Base-by-base conservation (phyloP, 2,888 invertebrate genomes). In the Matsumyia berberina region DNA sequence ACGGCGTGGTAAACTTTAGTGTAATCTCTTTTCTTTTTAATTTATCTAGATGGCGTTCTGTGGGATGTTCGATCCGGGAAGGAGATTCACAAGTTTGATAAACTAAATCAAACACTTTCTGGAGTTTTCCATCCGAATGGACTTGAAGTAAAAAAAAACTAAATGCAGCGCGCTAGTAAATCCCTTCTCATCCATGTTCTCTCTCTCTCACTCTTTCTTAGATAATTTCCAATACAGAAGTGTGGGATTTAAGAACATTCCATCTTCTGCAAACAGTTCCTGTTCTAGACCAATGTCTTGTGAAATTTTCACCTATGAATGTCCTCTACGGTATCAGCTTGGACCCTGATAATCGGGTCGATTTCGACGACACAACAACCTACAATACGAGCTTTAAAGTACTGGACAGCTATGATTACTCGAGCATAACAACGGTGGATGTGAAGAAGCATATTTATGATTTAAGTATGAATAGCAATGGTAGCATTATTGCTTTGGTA, bases 121-220 rank as follows among this genome's bases (percentile, higher is more conserved):
- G 99, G 99, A 0, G 96, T 98, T 5, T 99, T 99, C 89, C 98
- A 99, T 93, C 98, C 98, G 0, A 97, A 97, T 90, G 98, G 98
- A 0, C 93, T 97, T 83, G 98, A 99, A 93, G 97, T 96, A 90
- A 90, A n/a, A 2, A 1, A 29, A 57, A 9, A 17, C 1, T 24
- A 24, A 24, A 24, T n/a, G 4, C 24, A 24, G 24, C n/a, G 4
- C 24, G 24, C 4, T 4, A 39, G 12, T 5, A 11, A 17, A 6
- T 37, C n/a, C 44, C 44, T 58, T 44, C 35, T 70, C 44, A 17
- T 53, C 58, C 1, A 1, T 24, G n/a, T 12, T 33, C 77, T 49
- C 12, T 58, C 8, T 19, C 4, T 31, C 19, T 37, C n/a, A n/a
- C n/a, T 74, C 86, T 86, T 86, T 90, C 90, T 0, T 90, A 95